Base-by-base conservation (phyloP, 2,113 vertebrate genomes). In the Heterocephalus glaber region DNA sequence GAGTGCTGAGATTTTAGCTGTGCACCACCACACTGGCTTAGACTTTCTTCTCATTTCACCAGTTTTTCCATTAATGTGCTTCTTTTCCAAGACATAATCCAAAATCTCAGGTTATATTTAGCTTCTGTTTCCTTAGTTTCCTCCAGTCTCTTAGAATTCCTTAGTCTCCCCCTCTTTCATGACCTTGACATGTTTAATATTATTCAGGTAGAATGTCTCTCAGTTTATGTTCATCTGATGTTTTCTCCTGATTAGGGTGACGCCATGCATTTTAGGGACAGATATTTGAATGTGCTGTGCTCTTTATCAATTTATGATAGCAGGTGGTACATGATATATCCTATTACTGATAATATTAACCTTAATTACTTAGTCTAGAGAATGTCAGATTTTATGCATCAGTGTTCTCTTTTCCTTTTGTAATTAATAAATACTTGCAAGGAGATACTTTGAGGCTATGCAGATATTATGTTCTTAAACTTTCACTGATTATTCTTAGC, bases 361-460 rank as follows among this genome's bases (percentile, higher is more conserved):
- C 38, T 65, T 72, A 33, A 77, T 86, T n/a, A 63, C 38, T 79
- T 94, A 35, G 41, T 92, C 77, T 77, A 52, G 7, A 33, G 8
- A 30, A 9, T 88, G 7, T 90, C 47, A 86, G 13, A 19, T 92
- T 95, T 41, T 91, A 35, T 5, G 28, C 54, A 66, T 2, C 44
- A 65, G 60, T 81, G 2, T 82, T 68, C 49, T 93, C 12, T 76
- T 86, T 95, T 77, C 19, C n/a, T 30, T 77, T 92, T 89, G 11
- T 63, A 65, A 65, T 61, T 89, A 81, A 66, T 65, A 74, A 66
- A 38, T 85, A 94, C 77, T 92, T 92, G 38, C n/a, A 86, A 96
- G 61, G 17, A 86, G 12, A 89, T 89, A 70, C 22, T 91, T 66
- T 54, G 20, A 85, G 44, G 76, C 14, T 74, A 17, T 81, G 11